phyloP scores from a whole-genome alignment of 2,797 vertebrate species.

The Balearica regulorum region DNA sequence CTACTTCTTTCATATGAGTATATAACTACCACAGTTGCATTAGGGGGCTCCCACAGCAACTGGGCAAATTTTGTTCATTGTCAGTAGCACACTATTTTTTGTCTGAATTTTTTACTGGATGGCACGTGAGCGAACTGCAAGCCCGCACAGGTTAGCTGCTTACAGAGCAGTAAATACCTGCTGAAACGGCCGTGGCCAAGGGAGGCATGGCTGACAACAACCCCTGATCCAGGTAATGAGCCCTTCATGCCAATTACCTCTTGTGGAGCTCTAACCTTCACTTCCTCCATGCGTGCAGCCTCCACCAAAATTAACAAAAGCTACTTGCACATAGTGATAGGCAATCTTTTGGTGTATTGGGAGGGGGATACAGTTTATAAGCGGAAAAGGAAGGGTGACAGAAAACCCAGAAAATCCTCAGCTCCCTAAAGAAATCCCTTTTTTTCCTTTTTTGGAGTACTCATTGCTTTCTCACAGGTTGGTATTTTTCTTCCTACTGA shows the following conservation, averaged over 20 bases:
- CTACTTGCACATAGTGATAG: background rate
- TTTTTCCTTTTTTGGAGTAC: background rate
- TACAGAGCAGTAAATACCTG: background rate
- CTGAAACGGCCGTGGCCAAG: background rate
- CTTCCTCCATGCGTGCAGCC: background rate
- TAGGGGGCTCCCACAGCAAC: background rate
- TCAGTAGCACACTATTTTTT: background rate
- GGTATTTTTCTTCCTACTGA: background rate
- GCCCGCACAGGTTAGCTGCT: background rate
- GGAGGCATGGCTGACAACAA: background rate
- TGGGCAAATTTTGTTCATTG: background rate
- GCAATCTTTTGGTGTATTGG: background rate
- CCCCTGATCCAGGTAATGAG: background rate
- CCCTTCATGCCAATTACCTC: background rate
- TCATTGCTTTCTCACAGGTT: background rate
- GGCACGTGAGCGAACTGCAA: rapidly evolving
- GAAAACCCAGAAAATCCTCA: background rate
- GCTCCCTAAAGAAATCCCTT: background rate
- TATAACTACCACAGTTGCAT: background rate
- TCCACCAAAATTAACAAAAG: background rate
- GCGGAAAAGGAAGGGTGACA: background rate
- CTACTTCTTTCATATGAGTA: background rate
- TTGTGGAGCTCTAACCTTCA: background rate
- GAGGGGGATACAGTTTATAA: background rate
- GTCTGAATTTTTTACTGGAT: background rate